Evolutionary conservation across 2,797 vertebrate genomes (phyloP).

Genomic region (Sebastiscus albofasciatus): DNA sequence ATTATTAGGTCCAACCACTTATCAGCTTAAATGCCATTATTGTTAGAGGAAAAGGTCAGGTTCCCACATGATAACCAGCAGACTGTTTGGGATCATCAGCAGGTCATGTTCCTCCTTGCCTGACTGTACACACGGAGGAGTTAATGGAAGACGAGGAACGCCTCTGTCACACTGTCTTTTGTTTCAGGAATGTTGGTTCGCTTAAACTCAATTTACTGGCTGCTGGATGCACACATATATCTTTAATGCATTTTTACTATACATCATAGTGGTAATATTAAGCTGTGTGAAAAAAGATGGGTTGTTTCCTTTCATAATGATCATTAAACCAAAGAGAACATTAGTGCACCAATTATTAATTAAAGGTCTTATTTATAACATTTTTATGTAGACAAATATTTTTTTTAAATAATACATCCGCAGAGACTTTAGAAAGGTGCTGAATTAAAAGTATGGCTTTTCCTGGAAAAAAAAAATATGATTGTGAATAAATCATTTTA

Average conservation of each 20-base stretch:
- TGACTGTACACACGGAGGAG: background rate
- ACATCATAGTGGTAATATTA: background rate
- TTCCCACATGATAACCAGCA: constrained; percentile 8
- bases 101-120: constrained; percentile 15
- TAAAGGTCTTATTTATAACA: too few relatives aligned
- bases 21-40: constrained; percentile 54
- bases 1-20: constrained; percentile 16
- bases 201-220: background rate
- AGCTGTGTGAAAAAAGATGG: background rate
- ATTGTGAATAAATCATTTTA: too few relatives aligned
- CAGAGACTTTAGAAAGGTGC: too few relatives aligned
- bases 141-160: background rate
- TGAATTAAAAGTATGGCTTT: too few relatives aligned
- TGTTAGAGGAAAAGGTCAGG: constrained; percentile 55
- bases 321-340: background rate
- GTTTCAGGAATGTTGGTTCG: constrained; percentile 4
- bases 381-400: too few relatives aligned
- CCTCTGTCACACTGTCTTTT: constrained; percentile 11
- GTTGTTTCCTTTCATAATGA: background rate
- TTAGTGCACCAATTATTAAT: background rate
- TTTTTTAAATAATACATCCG: too few relatives aligned
- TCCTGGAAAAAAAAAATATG: too few relatives aligned
- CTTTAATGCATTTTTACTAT: background rate
- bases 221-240: background rate
- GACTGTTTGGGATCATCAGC: constrained; percentile 11